These are phyloP conservation scores for Amia ocellicauda DNA, from an alignment of 2,113 vertebrate species.

Conservation along the genomic window DNA sequence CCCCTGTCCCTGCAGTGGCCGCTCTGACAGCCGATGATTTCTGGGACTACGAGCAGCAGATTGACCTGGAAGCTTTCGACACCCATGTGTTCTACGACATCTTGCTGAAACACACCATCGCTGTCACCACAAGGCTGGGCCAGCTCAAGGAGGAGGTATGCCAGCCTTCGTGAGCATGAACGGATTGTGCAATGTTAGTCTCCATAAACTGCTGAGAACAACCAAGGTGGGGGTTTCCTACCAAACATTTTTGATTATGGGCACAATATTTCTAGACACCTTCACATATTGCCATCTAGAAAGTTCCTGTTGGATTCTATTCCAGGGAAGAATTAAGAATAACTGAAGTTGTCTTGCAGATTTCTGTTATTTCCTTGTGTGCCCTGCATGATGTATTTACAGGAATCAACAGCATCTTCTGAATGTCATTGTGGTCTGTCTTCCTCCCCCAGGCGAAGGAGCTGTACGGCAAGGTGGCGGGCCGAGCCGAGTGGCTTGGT, in stretches of 20 bases:
- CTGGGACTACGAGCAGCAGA: slow-evolving; percentile 76
- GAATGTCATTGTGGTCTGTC: too few species aligned
- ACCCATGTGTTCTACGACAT: slow-evolving; percentile 75
- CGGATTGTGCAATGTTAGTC: too few species aligned
- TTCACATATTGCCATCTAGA: too few species aligned
- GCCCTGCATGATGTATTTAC: not conserved
- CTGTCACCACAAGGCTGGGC: slow-evolving; percentile 72
- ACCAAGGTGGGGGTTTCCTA: too few species aligned
- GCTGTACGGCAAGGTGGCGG: slow-evolving; percentile 62
- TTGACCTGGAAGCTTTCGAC: slow-evolving; percentile 82
- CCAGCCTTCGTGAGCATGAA: not conserved
- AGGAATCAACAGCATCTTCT: too few species aligned
- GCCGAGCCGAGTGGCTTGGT: slow-evolving; percentile 59
- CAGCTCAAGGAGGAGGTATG: slow-evolving; percentile 77
- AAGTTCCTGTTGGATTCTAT: too few species aligned
- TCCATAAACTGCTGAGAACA: too few species aligned
- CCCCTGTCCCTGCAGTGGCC: not conserved
- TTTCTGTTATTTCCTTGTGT: slow-evolving; percentile 9
- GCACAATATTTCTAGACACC: too few species aligned
- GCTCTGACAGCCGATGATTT: slow-evolving; percentile 41
- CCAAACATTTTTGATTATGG: too few species aligned
- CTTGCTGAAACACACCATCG: slow-evolving; percentile 73
- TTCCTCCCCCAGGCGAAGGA: slow-evolving; percentile 66
- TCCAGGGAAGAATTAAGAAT: too few species aligned
- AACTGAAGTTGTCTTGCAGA: slow-evolving; percentile 23